Conservation (phyloP, 2,113 vertebrate species). For the Isichthys henryi region DNA sequence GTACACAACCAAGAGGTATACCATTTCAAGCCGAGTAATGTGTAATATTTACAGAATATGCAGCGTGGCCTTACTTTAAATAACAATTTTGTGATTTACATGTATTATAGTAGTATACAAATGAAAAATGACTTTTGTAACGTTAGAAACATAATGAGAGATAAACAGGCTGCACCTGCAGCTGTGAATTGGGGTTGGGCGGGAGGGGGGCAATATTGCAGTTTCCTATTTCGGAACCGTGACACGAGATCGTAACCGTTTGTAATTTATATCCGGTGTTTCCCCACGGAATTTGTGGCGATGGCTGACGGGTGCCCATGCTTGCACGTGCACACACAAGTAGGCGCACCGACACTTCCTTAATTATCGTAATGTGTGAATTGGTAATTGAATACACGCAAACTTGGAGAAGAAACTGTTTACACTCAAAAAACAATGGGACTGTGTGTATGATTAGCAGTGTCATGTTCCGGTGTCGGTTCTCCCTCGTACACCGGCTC, state of each 20-base stretch:
- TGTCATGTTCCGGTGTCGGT: not conserved
- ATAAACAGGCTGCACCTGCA: not conserved
- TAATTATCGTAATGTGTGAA: not conserved
- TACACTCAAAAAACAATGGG: not conserved
- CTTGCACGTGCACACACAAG: no score
- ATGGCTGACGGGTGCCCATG: no score
- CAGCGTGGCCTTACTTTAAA: not conserved
- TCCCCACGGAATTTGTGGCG: no score
- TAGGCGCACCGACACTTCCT: not conserved
- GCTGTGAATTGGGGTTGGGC: not conserved
- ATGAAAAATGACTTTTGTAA: not conserved
- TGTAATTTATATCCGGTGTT: no score
- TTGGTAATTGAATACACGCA: not conserved
- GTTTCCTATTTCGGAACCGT: no score
- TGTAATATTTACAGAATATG: not conserved
- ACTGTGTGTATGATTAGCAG: not conserved
- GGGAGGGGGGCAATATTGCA: no score
- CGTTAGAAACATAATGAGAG: not conserved
- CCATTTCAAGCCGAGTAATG: not conserved
- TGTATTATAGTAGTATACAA: not conserved
- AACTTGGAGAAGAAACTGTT: not conserved
- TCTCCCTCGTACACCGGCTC: not conserved
- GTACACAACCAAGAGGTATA: not conserved
- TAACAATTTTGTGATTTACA: not conserved
- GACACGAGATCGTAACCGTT: no score